Base-by-base conservation (phyloP, 2,797 vertebrate genomes). In the Myotis myotis region DNA sequence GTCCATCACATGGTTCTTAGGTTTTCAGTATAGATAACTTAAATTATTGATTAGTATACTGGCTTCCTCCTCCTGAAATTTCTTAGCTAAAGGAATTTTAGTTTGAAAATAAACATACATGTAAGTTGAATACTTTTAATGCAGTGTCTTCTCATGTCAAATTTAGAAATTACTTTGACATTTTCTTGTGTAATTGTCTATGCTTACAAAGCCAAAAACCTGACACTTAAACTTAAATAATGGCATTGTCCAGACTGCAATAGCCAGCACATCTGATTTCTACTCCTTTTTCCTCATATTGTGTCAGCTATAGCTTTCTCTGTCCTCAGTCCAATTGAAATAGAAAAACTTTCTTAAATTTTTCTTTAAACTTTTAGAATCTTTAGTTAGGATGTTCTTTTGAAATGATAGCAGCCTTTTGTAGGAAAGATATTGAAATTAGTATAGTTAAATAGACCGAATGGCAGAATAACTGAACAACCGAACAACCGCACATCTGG, bases 41-140 rank as follows among this genome's bases (percentile, higher is more conserved):
- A 85, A 57, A 79, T 91, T 71, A 76, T 41, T 79, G 49, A 51
- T 74, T 41, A 94, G n/a, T 11, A 62, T 85, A 5, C 85, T 90
- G 30, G 16, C 53, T 90, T 79, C 33, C 51, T 92, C 30, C 78
- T 84, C 81, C 17, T 89, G 23, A 57, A 41, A 33, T 85, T 90
- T 68, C 53, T 28, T 81, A 64, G 20, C 49, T 95, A 60, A 86
- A 95, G 70, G 6, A 89, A 62, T 62, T 81, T 80, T 82, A 88
- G 33, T 91, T 85, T 89, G 74, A 96, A 95, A 96, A 62, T 87
- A 93, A n/a, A 1, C 28, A 16, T 55, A 0, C 11, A 60, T 60
- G 11, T 83, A 75, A 76, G 12, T 93, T 96, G 36, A 80, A 95
- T 71, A 57, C n/a, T 53, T 93, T 41, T 88, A 89, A 38, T 87